Evolutionary conservation across 2,113 vertebrate genomes (phyloP).

Genomic region (Aplodontia rufa): DNA sequence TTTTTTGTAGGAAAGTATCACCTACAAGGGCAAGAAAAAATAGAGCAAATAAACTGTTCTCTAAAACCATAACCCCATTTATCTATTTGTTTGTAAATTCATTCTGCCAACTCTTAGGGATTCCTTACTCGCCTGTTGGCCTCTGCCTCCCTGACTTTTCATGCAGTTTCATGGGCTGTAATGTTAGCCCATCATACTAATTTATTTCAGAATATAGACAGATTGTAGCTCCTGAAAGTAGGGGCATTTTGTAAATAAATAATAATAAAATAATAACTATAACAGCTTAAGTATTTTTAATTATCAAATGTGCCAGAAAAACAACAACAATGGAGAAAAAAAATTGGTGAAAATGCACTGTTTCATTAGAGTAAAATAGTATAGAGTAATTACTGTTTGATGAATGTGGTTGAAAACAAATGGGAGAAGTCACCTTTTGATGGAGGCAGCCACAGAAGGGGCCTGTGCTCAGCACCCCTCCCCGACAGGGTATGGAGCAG

Average conservation of each 20-base stretch:
- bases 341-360: neutral
- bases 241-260: slow-evolving; percentile 39
- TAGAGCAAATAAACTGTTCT: neutral
- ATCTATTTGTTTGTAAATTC: neutral
- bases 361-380: neutral
- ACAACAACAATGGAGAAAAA: slow-evolving; percentile 26
- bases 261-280: neutral
- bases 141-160: neutral
- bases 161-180: neutral
- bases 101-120: neutral
- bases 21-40: neutral
- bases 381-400: neutral
- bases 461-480: neutral
- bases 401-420: slow-evolving; percentile 21
- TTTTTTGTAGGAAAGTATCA: too few species aligned
- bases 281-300: slow-evolving; percentile 26
- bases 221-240: neutral
- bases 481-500: neutral
- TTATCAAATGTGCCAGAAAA: slow-evolving; percentile 41
- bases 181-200: neutral
- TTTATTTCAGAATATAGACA: slow-evolving; percentile 34
- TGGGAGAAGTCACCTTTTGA: slow-evolving; percentile 2
- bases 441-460: neutral
- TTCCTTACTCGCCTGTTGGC: neutral
- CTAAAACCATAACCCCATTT: neutral